Evolutionary conservation across 37 sponge, comb jelly and placozoan species (phyloP), one percentile per base, ranked within the genome.

Genomic region (Bolinopsis microptera): DNA sequence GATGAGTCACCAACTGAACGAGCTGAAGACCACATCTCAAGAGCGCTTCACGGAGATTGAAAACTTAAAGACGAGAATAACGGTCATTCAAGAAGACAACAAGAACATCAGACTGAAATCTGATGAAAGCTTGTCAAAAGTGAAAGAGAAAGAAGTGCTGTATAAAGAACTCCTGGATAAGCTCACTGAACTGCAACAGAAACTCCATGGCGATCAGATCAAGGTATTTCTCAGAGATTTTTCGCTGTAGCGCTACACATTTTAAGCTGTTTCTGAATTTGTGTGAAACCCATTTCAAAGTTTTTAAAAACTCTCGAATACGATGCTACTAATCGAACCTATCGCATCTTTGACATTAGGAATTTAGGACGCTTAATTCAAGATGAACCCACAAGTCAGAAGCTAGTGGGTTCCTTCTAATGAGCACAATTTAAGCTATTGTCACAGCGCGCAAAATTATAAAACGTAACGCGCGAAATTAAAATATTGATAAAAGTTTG

Each of bases 51-150:
- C 36, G 24, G 90, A 86, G 28, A 39, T 86, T 13, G 61, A 86
- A 34, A 86, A 86, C 22, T 25, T 86, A 3, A 86, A 86, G 39
- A 86, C 90, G 16, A 86, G 90, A 27, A 41, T 86, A 38, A 86
- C 90, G 27, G 90, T 86, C 1, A 39, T 86, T 86, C 90, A 86
- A 39, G 90, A 86, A 27, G 90, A 86, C 48, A 86, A 41, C 90
- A 86, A 86, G 61, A 86, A 41, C 24, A 21, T 86, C 36, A 39
- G 90, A 39, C 8, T 9, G 27, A 86, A 86, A 86, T 38, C 61
- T 3, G 90, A 86, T 0, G 90, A 86, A 0, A 40, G 90, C 24
- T 27, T 86, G 90, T 21, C 26, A 24, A 86, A 86, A 34, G 90
- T 86, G 26, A 86, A 86, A 34, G 90, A 86, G 28, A 86, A 86